Percentiles rank a stretch among this genome's conserved stretches.
These are phyloP conservation scores for Drosophila emarginata DNA, from an alignment of 2,888 invertebrate species.

Conservation along the genomic window DNA sequence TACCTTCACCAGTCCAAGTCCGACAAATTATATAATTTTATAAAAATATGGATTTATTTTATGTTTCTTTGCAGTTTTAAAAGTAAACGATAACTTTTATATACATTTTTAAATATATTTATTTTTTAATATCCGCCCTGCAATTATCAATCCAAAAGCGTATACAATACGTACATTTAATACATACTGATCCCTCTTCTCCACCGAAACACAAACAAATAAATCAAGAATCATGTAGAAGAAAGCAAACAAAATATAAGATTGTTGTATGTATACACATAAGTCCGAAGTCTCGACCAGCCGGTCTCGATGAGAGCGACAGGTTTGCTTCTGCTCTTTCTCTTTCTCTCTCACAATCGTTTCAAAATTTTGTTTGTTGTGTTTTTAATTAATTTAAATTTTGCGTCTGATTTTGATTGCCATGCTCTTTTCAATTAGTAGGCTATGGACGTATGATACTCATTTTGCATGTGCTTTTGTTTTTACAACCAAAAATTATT, in stretches of 20 bases:
- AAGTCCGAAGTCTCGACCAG: conserved; percentile 20
- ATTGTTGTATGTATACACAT: conserved; percentile 34
- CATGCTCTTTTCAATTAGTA: conserved; percentile 1
- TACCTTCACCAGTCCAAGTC: too few species aligned
- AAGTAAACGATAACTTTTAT: too few species aligned
- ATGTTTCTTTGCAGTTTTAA: neutral
- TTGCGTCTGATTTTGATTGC: conserved; percentile 24
- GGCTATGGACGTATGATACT: neutral
- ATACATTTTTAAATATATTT: too few species aligned
- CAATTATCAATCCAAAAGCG: neutral
- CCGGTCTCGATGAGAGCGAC: conserved; percentile 36
- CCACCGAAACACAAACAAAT: conserved; percentile 21
- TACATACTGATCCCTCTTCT: neutral
- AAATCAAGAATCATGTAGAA: conserved; percentile 43
- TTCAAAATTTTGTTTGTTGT: conserved; percentile 23
- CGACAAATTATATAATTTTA: neutral
- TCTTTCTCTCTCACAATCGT: conserved; percentile 3
- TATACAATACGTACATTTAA: neutral
- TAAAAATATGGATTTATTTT: too few species aligned
- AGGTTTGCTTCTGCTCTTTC: conserved; percentile 28
- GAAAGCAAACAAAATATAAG: conserved; percentile 43
- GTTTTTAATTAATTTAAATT: conserved; percentile 46
- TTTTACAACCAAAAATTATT: neutral
- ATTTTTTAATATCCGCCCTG: too few species aligned
- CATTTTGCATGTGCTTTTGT: neutral